Evolutionary conservation across 30 jellyfish, hydroid and myxozoan species (phyloP).

Genomic region (Aurelia sp.): DNA sequence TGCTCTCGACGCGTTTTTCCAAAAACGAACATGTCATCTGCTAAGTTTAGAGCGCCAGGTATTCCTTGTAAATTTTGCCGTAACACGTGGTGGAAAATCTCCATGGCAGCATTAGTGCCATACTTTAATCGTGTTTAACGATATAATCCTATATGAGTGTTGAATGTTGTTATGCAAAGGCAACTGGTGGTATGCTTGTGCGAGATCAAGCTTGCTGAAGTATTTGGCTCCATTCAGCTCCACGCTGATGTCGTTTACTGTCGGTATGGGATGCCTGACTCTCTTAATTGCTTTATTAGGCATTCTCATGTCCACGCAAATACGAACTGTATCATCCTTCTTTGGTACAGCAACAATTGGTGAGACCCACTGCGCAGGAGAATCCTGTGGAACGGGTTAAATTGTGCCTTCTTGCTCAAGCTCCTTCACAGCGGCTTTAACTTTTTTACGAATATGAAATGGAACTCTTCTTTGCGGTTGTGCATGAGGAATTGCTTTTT

Average conservation of each 20-base stretch:
- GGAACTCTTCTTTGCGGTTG: slow-evolving; percentile 33
- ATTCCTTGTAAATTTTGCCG: slow-evolving; percentile 24
- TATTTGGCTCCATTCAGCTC: too few relatives aligned
- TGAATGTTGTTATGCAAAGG: too few relatives aligned
- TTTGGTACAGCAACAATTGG: slow-evolving; percentile 58
- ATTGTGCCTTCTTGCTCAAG: slow-evolving; percentile 12
- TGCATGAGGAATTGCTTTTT: slow-evolving; percentile 16
- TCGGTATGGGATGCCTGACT: too few relatives aligned
- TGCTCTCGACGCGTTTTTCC: slow-evolving; percentile 42
- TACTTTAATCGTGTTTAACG: slow-evolving; percentile 41
- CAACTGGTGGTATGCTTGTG: too few relatives aligned
- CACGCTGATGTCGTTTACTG: too few relatives aligned
- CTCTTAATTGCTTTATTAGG: slow-evolving; percentile 60
- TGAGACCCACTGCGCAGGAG: slow-evolving; percentile 61
- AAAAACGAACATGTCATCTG: slow-evolving; percentile 52
- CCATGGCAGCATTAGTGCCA: too few relatives aligned
- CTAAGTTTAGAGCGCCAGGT: slow-evolving; percentile 19
- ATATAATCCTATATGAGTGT: too few relatives aligned
- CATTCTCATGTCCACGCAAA: slow-evolving; percentile 55
- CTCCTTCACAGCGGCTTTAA: slow-evolving; percentile 21
- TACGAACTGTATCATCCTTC: slow-evolving; percentile 41
- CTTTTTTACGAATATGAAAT: too few relatives aligned
- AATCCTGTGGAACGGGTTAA: not conserved
- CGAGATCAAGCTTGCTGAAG: too few relatives aligned
- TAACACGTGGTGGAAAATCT: slow-evolving; percentile 44